phyloP scores from a whole-genome alignment of 2,888 invertebrate species.

The Rapana venosa region DNA sequence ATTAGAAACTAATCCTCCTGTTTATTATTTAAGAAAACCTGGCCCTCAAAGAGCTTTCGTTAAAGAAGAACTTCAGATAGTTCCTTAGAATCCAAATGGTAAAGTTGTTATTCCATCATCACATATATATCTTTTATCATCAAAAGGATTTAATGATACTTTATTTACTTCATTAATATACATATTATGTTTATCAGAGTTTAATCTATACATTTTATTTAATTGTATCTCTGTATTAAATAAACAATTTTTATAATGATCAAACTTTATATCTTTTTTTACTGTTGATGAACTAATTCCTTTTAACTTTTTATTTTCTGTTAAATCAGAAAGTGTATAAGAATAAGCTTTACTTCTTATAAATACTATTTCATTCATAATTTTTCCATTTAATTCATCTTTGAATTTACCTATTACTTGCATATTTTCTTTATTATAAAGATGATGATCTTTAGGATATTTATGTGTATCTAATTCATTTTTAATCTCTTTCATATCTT shows the following conservation, averaged over 20 bases:
- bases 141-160: conserved; percentile 39
- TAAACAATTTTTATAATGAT: conserved; percentile 35
- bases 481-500: conserved; percentile 47
- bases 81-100: conserved; percentile 34
- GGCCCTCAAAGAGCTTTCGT: conserved; percentile 18
- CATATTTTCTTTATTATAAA: conserved; percentile 45
- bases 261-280: conserved; percentile 38
- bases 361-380: not conserved
- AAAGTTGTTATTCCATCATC: conserved; percentile 43
- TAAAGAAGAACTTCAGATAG: conserved; percentile 12
- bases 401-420: conserved; percentile 24
- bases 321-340: conserved; percentile 19
- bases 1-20: not conserved
- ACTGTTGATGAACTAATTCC: conserved; percentile 38
- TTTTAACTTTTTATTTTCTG: conserved; percentile 45
- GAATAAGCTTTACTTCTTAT: conserved; percentile 48
- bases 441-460: conserved; percentile 46
- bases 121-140: conserved; percentile 46
- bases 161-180: conserved; percentile 24
- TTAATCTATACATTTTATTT: conserved; percentile 43
- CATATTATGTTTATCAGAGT: conserved; percentile 46
- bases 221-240: conserved; percentile 37
- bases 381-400: conserved; percentile 44
- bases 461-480: conserved; percentile 44
- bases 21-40: conserved; percentile 18